Evolutionary conservation across 2,113 vertebrate species (phyloP).

Genomic region (Enhydra lutris): DNA sequence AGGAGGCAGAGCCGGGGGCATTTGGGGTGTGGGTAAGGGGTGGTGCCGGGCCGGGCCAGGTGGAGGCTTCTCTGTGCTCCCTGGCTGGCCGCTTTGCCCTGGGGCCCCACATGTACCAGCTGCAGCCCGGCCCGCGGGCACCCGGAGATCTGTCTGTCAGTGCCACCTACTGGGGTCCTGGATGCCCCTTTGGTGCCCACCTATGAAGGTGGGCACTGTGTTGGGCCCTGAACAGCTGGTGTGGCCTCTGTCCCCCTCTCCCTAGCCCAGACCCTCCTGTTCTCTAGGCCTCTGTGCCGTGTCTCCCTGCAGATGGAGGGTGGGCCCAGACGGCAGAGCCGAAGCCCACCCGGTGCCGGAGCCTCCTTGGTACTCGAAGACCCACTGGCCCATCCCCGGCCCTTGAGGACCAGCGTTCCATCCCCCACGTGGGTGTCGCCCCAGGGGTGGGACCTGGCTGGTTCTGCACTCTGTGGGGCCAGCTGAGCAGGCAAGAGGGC

Average conservation of each 20-base stretch:
- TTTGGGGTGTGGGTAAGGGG: background rate
- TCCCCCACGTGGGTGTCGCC: accelerated
- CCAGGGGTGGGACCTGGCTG: background rate
- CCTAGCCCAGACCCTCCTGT: background rate
- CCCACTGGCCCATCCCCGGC: accelerated
- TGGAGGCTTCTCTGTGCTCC: accelerated
- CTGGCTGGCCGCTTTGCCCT: background rate
- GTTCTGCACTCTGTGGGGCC: background rate
- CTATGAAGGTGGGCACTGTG: accelerated
- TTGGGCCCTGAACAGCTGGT: background rate
- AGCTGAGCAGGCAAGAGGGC: too few relatives aligned
- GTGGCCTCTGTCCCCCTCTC: background rate
- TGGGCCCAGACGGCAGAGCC: background rate
- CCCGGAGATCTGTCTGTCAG: background rate
- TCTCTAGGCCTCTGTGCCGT: accelerated
- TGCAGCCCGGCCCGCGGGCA: accelerated
- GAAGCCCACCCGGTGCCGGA: background rate
- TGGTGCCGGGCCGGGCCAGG: accelerated
- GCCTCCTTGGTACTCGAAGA: background rate
- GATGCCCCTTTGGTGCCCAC: background rate
- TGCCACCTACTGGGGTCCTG: accelerated
- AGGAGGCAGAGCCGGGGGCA: background rate
- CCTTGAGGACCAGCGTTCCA: accelerated
- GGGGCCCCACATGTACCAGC: background rate
- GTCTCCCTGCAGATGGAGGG: background rate